Evolutionary conservation across 2,888 invertebrate genomes (phyloP).

Genomic region (Tiliacea aurago): DNA sequence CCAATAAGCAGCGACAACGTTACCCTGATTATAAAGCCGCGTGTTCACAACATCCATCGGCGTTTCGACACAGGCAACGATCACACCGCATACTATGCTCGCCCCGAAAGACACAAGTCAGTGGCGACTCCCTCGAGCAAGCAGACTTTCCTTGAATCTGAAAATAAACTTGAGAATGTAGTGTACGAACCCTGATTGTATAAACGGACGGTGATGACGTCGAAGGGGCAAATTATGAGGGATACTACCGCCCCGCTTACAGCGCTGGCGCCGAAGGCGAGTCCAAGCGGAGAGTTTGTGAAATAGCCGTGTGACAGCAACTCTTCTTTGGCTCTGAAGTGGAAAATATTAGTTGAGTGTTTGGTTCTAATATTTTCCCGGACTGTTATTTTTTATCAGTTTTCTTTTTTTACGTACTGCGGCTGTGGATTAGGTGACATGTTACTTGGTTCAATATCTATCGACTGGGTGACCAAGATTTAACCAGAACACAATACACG

Average conservation of each 20-base stretch:
- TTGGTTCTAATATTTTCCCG: conserved; percentile 32
- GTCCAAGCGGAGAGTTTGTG: conserved; percentile 79
- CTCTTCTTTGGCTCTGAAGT: conserved; percentile 82
- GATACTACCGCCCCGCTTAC: conserved; percentile 94
- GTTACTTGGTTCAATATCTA: no score
- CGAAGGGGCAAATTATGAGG: conserved; percentile 95
- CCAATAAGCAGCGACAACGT: conserved; percentile 59
- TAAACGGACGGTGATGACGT: conserved; percentile 95
- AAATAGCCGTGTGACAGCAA: conserved; percentile 78
- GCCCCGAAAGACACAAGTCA: conserved; percentile 92
- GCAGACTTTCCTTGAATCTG: conserved; percentile 83
- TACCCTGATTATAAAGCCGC: conserved; percentile 96
- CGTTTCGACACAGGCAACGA: conserved; percentile 94
- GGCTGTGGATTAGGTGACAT: no score
- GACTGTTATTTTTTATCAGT: no score
- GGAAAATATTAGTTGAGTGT: conserved; percentile 43
- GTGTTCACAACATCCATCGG: conserved; percentile 97
- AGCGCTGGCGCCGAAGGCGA: conserved; percentile 91
- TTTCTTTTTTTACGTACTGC: no score
- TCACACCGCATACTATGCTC: conserved; percentile 94
- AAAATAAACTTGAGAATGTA: conserved; percentile 65
- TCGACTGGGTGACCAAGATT: no score
- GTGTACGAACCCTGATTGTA: conserved; percentile 95
- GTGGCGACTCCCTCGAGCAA: conserved; percentile 86
- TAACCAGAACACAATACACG: no score